These are phyloP conservation scores for Parazoanthus atlanticus DNA, from an alignment of 92 coral and sea anemone species.

Conservation along the genomic window DNA sequence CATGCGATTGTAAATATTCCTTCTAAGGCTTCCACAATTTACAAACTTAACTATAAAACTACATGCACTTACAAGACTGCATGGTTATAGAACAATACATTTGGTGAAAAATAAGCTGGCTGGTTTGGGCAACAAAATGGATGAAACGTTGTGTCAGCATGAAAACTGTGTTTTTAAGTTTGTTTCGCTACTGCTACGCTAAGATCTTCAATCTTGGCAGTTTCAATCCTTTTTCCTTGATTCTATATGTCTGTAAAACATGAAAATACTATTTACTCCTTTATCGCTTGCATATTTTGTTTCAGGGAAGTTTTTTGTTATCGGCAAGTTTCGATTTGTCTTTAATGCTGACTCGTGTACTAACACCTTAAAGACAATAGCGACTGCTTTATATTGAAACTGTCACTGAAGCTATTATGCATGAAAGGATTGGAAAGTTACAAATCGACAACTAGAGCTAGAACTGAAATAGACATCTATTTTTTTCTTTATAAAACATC, in stretches of 20 bases:
- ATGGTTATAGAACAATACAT: no score
- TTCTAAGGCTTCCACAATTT: background rate
- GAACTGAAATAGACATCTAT: background rate
- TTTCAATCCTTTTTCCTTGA: background rate
- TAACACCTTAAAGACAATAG: background rate
- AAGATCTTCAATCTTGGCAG: no score
- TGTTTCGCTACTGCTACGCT: no score
- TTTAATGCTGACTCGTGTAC: background rate
- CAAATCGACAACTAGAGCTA: background rate
- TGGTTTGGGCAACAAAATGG: background rate
- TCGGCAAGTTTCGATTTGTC: background rate
- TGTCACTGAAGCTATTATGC: background rate
- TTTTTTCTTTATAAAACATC: no score
- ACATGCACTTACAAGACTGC: background rate
- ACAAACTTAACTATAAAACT: background rate
- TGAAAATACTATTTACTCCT: background rate
- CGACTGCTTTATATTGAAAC: background rate
- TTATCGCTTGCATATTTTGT: background rate
- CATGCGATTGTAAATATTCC: background rate
- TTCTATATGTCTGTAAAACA: background rate
- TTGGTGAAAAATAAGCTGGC: background rate
- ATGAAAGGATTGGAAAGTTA: background rate
- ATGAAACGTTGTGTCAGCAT: background rate
- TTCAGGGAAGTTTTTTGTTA: background rate
- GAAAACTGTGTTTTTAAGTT: background rate